Evolutionary conservation across 2,113 vertebrate species (phyloP).

Genomic region (Brachyhypopomus occidentalis): DNA sequence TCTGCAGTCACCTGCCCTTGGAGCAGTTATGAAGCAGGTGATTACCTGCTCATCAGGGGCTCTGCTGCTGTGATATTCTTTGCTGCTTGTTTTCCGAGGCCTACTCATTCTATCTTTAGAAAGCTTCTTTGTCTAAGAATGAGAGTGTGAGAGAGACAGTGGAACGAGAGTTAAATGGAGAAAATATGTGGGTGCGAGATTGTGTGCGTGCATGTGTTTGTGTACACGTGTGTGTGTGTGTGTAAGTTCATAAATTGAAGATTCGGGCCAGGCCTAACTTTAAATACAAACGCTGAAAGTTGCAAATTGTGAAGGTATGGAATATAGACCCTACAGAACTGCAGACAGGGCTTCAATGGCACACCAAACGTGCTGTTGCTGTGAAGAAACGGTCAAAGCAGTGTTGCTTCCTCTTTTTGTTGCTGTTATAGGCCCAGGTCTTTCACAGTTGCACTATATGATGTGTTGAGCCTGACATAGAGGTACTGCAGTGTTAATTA

Average conservation of each 20-base stretch:
- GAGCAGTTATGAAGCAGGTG: neutral
- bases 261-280: neutral
- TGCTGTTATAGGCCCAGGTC: neutral
- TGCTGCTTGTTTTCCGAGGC: conserved; percentile 18
- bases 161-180: neutral
- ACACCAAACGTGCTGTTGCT: too few species aligned
- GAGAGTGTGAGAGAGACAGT: neutral
- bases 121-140: conserved; percentile 10
- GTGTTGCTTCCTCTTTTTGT: neutral
- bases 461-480: neutral
- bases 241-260: neutral
- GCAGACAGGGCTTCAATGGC: too few species aligned
- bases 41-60: conserved; percentile 19
- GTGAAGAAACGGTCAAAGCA: neutral
- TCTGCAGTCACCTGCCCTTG: conserved; percentile 2
- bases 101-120: conserved; percentile 39
- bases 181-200: conserved; percentile 2
- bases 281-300: neutral
- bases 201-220: neutral
- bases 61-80: neutral
- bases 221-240: neutral
- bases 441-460: neutral
- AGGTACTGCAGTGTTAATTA: neutral
- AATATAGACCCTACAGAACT: neutral
- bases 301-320: neutral